Evolutionary conservation across 2,113 vertebrate genomes (phyloP), one percentile per base, ranked within the genome.

Genomic region (Pipa parva): DNA sequence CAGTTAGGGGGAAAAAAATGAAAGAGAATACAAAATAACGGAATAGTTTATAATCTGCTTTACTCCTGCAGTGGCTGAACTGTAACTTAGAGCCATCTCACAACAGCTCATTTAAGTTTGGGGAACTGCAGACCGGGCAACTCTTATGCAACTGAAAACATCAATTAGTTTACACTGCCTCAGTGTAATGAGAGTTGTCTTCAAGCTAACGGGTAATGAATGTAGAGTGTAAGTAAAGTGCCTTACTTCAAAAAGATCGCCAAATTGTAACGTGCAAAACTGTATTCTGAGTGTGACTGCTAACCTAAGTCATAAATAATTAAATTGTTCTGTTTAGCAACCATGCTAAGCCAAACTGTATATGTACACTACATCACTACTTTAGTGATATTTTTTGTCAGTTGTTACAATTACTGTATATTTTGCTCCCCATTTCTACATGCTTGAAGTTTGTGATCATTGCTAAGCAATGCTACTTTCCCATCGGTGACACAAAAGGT

Each of bases 181-280:
- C n/a, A n/a, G n/a, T n/a, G n/a, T n/a, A n/a, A n/a, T n/a, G n/a
- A n/a, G n/a, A n/a, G n/a, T n/a, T n/a, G n/a, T n/a, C n/a, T n/a
- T n/a, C n/a, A n/a, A n/a, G n/a, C n/a, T n/a, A n/a, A n/a, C n/a
- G n/a, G n/a, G n/a, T n/a, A n/a, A n/a, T n/a, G n/a, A n/a, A n/a
- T n/a, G n/a, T n/a, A n/a, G n/a, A n/a, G n/a, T n/a, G n/a, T n/a
- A n/a, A n/a, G n/a, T n/a, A 24, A 49, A 58, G 66, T 70, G 66
- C 66, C 66, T 68, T 68, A n/a, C n/a, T 46, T 60, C 33, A 51
- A 22, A 29, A 5, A 67, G 27, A 27, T 56, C 59, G 66, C 66
- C 66, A 60, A 7, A 15, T 37, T 50, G 26, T 27, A 31, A 31
- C 10, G 33, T 50, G 56, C 45, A 50, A 12, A 13, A 13, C 25